Conservation (phyloP, 2,888 invertebrate species). For the Eutolmus rufibarbis region DNA sequence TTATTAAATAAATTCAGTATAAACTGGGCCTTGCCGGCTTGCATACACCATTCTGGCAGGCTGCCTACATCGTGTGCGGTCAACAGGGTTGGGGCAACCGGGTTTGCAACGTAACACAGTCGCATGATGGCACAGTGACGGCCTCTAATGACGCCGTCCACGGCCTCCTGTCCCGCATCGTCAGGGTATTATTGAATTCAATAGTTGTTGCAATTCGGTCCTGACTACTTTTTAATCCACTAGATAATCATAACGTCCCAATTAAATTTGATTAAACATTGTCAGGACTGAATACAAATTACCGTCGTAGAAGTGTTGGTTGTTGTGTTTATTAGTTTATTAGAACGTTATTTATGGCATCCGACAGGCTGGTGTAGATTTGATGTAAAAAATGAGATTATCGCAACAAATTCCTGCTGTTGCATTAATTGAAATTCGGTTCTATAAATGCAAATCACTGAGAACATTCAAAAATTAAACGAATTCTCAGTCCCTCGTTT, state of each 20-base stretch:
- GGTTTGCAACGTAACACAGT: neutral
- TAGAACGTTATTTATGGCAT: conserved; percentile 1
- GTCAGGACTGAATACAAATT: neutral
- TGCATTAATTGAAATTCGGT: neutral
- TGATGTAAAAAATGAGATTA: neutral
- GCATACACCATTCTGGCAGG: neutral
- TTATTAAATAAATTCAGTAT: conserved; percentile 43
- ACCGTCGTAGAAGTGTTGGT: neutral
- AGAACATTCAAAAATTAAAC: neutral
- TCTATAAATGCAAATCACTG: neutral
- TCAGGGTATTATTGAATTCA: neutral
- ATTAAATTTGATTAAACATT: conserved; percentile 26
- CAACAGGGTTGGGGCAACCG: neutral
- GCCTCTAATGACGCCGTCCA: neutral
- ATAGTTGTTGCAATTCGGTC: neutral
- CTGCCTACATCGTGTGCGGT: neutral
- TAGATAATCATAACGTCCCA: conserved; percentile 22
- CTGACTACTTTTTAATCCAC: conserved; percentile 8
- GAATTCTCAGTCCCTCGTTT: neutral
- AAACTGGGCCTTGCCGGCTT: conserved; percentile 1
- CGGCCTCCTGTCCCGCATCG: neutral
- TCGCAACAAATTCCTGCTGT: neutral
- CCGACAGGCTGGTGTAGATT: neutral
- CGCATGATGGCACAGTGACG: neutral
- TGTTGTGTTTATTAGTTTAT: conserved; percentile 2